Evolutionary conservation across 2,888 invertebrate genomes (phyloP).

Genomic region (Drosophila maculinotata): DNA sequence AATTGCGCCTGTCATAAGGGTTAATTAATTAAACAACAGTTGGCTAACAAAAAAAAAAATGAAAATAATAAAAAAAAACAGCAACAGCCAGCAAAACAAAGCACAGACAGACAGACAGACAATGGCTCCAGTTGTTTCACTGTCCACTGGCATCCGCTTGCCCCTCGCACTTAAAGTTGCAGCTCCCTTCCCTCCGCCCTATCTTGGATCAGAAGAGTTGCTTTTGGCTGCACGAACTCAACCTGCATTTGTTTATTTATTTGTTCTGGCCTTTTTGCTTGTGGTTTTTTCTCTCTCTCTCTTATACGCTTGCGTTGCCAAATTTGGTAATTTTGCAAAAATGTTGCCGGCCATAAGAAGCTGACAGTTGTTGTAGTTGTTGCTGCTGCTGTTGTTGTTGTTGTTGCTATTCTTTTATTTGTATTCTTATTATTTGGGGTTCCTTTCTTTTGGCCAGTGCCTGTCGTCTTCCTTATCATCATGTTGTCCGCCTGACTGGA

Average conservation of each 20-base stretch:
- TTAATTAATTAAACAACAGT: slow-evolving; percentile 52
- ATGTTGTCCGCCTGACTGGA: slow-evolving; percentile 8
- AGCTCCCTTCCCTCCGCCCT: neutral
- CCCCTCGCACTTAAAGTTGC: neutral
- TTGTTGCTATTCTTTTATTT: slow-evolving; percentile 14
- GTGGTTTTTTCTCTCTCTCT: slow-evolving; percentile 16
- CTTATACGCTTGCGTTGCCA: slow-evolving; percentile 35
- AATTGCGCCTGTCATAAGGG: slow-evolving; percentile 51
- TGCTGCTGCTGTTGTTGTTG: slow-evolving; percentile 11
- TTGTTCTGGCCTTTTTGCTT: slow-evolving; percentile 48
- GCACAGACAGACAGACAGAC: slow-evolving; percentile 36
- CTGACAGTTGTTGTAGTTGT: slow-evolving; percentile 39
- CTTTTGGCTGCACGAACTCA: slow-evolving; percentile 41
- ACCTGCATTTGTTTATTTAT: slow-evolving; percentile 75
- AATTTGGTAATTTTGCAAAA: slow-evolving; percentile 62
- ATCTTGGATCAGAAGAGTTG: slow-evolving; percentile 55
- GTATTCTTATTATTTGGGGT: slow-evolving; percentile 30
- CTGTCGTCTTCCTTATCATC: slow-evolving; percentile 38
- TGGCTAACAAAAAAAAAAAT: slow-evolving; percentile 17
- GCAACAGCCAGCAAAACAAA: neutral
- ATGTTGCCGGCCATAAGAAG: slow-evolving; percentile 37
- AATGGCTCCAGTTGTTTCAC: slow-evolving; percentile 10
- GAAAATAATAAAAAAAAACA: slow-evolving; percentile 1
- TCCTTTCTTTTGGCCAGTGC: slow-evolving; percentile 32
- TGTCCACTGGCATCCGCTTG: slow-evolving; percentile 13